Conservation (phyloP, 2,888 invertebrate species). For the Alitta virens region DNA sequence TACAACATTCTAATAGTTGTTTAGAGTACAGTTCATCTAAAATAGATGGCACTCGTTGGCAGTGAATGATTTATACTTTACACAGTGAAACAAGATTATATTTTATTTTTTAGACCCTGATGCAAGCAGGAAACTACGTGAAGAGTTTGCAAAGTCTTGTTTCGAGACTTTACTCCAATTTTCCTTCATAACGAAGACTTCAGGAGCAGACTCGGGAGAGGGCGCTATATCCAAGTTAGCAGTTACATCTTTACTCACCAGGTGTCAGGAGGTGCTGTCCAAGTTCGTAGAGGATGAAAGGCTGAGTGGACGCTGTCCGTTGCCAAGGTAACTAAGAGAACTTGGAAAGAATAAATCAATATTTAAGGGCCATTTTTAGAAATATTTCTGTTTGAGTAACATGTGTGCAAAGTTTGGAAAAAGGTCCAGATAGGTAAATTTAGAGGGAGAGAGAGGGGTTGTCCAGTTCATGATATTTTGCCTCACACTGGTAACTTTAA, state of each 20-base stretch:
- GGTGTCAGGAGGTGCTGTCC: constrained; percentile 88
- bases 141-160: constrained; percentile 94
- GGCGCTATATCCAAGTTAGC: constrained; percentile 67
- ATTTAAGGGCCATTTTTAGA: too few species aligned
- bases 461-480: too few species aligned
- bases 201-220: constrained; percentile 33
- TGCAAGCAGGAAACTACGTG: constrained; percentile 74
- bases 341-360: too few species aligned
- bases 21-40: too few species aligned
- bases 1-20: too few species aligned
- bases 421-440: too few species aligned
- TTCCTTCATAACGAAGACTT: constrained; percentile 64
- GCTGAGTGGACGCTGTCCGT: constrained; percentile 79
- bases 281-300: constrained; percentile 83
- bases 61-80: too few species aligned
- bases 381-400: too few species aligned
- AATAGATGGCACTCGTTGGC: too few species aligned
- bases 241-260: constrained; percentile 84
- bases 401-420: too few species aligned
- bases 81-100: background rate
- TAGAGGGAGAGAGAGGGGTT: too few species aligned
- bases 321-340: constrained; percentile 67
- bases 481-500: too few species aligned
- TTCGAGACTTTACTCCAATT: constrained; percentile 94
- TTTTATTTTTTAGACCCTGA: constrained; percentile 67